Conservation (phyloP, 1,140 invertebrate species). For the Mactra quadrangularis region DNA sequence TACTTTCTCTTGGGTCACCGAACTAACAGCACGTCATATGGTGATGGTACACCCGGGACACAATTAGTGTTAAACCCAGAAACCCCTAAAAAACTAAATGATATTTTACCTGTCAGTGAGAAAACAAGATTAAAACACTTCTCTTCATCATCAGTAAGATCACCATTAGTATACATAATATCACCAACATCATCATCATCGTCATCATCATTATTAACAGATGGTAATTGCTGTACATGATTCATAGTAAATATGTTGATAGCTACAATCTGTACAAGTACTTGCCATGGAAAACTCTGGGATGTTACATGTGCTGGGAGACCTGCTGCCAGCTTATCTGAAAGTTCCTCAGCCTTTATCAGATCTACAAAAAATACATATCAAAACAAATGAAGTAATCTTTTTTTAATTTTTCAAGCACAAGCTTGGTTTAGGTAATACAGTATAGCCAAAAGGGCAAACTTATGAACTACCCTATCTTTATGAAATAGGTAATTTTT, state of each 20-base stretch:
- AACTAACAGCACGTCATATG: too few relatives aligned
- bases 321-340: constrained; percentile 87
- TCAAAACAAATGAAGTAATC: too few relatives aligned
- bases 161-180: constrained; percentile 56
- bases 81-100: too few relatives aligned
- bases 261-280: constrained; percentile 90
- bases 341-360: constrained; percentile 85
- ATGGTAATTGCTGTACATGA: constrained; percentile 84
- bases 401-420: too few relatives aligned
- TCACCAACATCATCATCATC: constrained; percentile 45
- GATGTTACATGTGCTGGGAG: constrained; percentile 90
- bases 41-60: too few relatives aligned
- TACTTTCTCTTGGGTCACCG: too few relatives aligned
- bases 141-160: constrained; percentile 76
- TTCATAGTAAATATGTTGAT: constrained; percentile 90
- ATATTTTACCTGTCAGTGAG: constrained; percentile 87
- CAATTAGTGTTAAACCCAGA: too few relatives aligned
- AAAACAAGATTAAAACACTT: constrained; percentile 86
- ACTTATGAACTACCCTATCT: too few relatives aligned
- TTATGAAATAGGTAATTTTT: too few relatives aligned
- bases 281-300: constrained; percentile 89
- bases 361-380: constrained; percentile 84
- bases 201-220: too few relatives aligned
- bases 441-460: too few relatives aligned
- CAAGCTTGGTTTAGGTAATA: too few relatives aligned